phyloP scores from a whole-genome alignment of 2,113 vertebrate genomes.

The Oreochromis aureus region DNA sequence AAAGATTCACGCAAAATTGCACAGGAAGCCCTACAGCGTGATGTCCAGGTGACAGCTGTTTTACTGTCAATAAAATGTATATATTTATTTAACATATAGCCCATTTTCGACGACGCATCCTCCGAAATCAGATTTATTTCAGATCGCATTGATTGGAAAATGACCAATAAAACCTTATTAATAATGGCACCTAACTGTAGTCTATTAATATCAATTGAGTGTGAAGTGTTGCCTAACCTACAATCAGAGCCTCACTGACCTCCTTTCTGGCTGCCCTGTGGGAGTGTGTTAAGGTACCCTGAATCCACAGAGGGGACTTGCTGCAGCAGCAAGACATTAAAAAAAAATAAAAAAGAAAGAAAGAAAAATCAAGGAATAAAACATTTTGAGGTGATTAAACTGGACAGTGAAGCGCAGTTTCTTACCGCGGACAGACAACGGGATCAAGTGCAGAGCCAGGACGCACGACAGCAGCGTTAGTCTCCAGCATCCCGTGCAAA shows the following conservation, averaged over 20 bases:
- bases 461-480: conserved; percentile 59
- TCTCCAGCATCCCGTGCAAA: conserved; percentile 64
- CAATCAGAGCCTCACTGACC: conserved; percentile 61
- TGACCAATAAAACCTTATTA: not conserved
- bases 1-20: fast-evolving
- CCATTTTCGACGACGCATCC: not conserved
- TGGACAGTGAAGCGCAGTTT: not conserved
- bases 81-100: not conserved
- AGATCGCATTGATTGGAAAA: not conserved
- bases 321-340: not conserved
- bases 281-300: conserved; percentile 12
- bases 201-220: not conserved
- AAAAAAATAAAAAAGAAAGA: not conserved
- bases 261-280: conserved; percentile 39
- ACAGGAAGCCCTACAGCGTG: not conserved
- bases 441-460: conserved; percentile 61
- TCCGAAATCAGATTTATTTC: not conserved
- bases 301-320: not conserved
- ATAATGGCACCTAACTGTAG: not conserved
- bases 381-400: not conserved
- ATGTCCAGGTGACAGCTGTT: not conserved
- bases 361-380: not conserved
- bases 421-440: conserved; percentile 71
- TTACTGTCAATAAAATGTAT: not conserved
- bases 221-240: conserved; percentile 44